Percentiles rank a stretch among this genome's conserved stretches.
These are phyloP conservation scores for Ophiothrix spiculata DNA, from an alignment of 35 echinoderm and acorn worm genomes.

Conservation along the genomic window DNA sequence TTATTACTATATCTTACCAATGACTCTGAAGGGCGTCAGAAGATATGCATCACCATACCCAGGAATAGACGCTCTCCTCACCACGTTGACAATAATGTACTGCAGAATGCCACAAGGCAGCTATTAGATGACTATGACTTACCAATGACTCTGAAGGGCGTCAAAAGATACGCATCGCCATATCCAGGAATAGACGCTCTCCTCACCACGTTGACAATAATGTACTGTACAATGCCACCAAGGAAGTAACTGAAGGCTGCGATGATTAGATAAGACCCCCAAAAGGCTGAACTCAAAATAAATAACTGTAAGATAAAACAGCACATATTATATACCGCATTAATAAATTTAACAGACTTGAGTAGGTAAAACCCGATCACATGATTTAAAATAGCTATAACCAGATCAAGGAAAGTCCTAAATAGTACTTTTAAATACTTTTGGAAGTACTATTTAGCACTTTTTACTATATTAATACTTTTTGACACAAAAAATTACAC, in stretches of 20 bases:
- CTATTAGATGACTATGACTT: too few relatives aligned
- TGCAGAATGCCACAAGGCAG: too few relatives aligned
- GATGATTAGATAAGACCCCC: slow-evolving; percentile 67
- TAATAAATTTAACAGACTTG: too few relatives aligned
- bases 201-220: slow-evolving; percentile 57
- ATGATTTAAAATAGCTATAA: too few relatives aligned
- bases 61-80: slow-evolving; percentile 48
- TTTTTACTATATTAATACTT: too few relatives aligned
- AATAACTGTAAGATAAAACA: slow-evolving; percentile 53
- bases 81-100: slow-evolving; percentile 58
- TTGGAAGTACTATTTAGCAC: too few relatives aligned
- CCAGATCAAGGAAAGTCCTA: too few relatives aligned
- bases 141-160: slow-evolving; percentile 53
- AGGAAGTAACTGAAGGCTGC: slow-evolving; percentile 65
- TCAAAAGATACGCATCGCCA: slow-evolving; percentile 36
- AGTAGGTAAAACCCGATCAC: too few relatives aligned
- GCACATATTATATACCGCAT: too few relatives aligned
- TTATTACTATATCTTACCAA: slow-evolving; percentile 56
- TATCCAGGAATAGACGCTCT: slow-evolving; percentile 49
- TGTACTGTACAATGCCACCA: slow-evolving; percentile 59
- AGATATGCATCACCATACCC: slow-evolving; percentile 50
- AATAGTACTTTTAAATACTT: too few relatives aligned
- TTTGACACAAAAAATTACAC: too few relatives aligned
- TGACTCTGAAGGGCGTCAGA: slow-evolving; percentile 27
- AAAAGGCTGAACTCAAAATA: slow-evolving; percentile 47